Evolutionary conservation across 2,888 invertebrate genomes (phyloP).

Genomic region (Elysia crispata): DNA sequence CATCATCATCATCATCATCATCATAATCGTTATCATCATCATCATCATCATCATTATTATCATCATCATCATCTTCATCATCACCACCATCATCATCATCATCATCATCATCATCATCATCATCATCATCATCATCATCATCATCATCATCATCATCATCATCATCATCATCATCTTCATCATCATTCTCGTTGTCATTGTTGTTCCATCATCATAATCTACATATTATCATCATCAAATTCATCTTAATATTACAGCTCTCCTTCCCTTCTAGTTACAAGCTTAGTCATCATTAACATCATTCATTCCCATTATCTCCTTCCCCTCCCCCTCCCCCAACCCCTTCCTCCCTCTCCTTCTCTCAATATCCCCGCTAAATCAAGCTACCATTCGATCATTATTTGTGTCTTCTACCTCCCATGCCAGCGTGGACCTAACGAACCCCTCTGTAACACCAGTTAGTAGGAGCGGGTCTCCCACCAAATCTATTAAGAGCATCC

Average conservation of each 20-base stretch:
- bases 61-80: too few species aligned
- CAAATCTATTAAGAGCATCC: constrained; percentile 68
- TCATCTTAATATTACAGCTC: neutral
- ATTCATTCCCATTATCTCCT: neutral
- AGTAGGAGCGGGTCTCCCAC: constrained; percentile 63
- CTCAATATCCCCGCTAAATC: neutral
- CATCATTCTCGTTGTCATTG: too few species aligned
- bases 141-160: constrained; percentile 51
- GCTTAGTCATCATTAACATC: too few species aligned
- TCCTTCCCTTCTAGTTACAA: too few species aligned
- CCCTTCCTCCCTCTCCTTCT: neutral
- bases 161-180: neutral
- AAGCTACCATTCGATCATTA: too few species aligned
- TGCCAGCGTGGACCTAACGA: constrained; percentile 30
- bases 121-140: constrained; percentile 51
- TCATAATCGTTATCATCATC: too few species aligned
- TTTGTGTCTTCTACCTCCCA: too few species aligned
- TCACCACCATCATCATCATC: too few species aligned
- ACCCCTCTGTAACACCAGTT: constrained; percentile 59
- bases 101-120: constrained; percentile 56
- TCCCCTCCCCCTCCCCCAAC: neutral
- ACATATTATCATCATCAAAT: neutral
- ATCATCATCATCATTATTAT: too few species aligned
- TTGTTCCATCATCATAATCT: neutral
- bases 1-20: too few species aligned